Evolutionary conservation across 2,113 vertebrate species (phyloP), one percentile per base, ranked within the genome.

Genomic region (Stegastes partitus): DNA sequence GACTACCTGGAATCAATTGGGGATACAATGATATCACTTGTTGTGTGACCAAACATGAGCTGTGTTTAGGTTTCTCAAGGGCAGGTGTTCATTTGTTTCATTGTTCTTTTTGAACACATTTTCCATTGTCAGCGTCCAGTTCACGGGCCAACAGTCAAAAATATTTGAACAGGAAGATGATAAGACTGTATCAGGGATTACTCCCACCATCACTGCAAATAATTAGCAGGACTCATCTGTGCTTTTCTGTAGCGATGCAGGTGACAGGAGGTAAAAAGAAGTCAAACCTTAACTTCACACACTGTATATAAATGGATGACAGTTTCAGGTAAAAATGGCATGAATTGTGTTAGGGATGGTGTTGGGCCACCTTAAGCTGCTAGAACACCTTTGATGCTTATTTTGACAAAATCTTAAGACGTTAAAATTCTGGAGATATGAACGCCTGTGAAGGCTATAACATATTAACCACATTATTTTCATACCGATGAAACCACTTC

Each of bases 131-230:
- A 2, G 11, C 51, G 12, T 70, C 34, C 51, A 54, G 12, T 21
- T 31, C 23, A 47, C 28, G 75, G 39, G 51, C 39, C 18, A 0
- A 7, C 28, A 53, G 57, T 59, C 54, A 74, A n/a, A 28, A 57
- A 87, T 73, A 75, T 89, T 72, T 87, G 56, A 63, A 58, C 61
- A 51, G 61, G 28, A 34, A 26, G 44, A 55, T 68, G 50, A 81
- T 39, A 39, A 53, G 31, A 34, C 9, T 14, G 3, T 15, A 21
- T 49, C 23, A 25, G 23, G 16, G 42, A 18, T 61, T 21, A 21
- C 14, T 74, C 37, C 31, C 22, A 62, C 28, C 5, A 15, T 11
- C 9, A 11, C 2, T 42, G 14, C 34, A 49, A 23, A 67, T 42
- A 37, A 15, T 22, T 26, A 37, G 28, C 4, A 37, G 45, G 23